Evolutionary conservation across 2,113 vertebrate species (phyloP), one percentile per base, ranked within the genome.

Genomic region (Bufo bufo): DNA sequence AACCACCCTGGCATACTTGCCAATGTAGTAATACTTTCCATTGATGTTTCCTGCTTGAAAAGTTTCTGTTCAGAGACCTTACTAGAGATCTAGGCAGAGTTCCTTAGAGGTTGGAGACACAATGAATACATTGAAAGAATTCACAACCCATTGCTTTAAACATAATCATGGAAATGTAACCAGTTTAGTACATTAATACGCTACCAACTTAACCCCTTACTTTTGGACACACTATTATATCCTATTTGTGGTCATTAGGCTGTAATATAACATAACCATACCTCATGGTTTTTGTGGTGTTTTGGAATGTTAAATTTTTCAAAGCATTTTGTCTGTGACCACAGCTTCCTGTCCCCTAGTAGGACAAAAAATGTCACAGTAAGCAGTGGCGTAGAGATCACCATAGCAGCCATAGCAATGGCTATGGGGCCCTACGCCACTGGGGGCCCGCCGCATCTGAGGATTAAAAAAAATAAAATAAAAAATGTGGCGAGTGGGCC

Each of bases 21-120:
- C 63, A 69, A 17, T 52, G n/a, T 84, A 84, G 82, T 71, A n/a
- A 84, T 71, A 69, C 50, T 83, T 83, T 83, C 81, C 81, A 33
- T 14, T 50, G 12, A 59, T 59, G 78, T 58, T 58, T 43, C 16
- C 61, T 23, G 3, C 45, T 80, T 56, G 11, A 33, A n/a, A 52
- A 79, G 19, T 78, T 8, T 59, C 56, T 65, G 43, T 20, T 49
- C 59, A 19, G 8, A 43, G 8, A 52, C 19, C 1, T 65, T 47
- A 63, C 16, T 83, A 7, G 33, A 7, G 20, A 83, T 69, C 61
- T 49, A 16, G 14, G 54, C n/a, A 59, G 14, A 43, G 33, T 11
- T 13, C 17, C 8, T 63, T 11, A 49, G 19, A 14, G 13, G 11
- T 50, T 50, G 61, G 43, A 11, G 58, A 19, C n/a, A 58, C 13